Evolutionary conservation across 2,888 invertebrate genomes (phyloP).

Genomic region (Ichneumoninae sp.): DNA sequence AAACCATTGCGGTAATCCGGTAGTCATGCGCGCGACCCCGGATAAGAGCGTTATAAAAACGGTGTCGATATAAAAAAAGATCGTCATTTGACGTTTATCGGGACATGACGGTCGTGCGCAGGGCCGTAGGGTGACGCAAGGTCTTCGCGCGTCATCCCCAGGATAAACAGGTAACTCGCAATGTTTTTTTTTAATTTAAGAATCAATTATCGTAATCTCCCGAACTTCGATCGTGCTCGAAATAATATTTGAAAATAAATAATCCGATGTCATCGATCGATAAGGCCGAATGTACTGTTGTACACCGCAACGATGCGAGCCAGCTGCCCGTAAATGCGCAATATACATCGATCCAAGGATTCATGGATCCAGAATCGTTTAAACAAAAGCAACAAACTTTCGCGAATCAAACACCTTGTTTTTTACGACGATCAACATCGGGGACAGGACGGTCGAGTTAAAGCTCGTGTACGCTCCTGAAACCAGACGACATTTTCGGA

Average conservation of each 20-base stretch:
- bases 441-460: background rate
- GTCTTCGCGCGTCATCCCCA: background rate
- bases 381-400: background rate
- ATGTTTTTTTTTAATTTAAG: background rate
- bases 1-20: background rate
- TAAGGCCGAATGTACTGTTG: background rate
- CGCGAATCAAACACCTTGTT: background rate
- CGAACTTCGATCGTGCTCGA: background rate
- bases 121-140: slow-evolving; percentile 4
- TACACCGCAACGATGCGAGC: background rate
- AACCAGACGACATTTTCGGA: slow-evolving; percentile 77
- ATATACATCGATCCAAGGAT: background rate
- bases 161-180: background rate
- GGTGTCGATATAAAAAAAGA: background rate
- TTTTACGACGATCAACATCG: background rate
- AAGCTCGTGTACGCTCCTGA: slow-evolving; percentile 71
- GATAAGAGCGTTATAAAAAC: background rate
- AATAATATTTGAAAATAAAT: background rate
- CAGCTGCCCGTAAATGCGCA: background rate
- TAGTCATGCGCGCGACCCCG: background rate
- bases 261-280: background rate
- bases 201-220: background rate
- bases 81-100: slow-evolving; percentile 1
- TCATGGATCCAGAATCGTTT: background rate
- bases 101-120: background rate